Evolutionary conservation across 2,797 vertebrate genomes (phyloP).

Genomic region (Glossophaga mutica): DNA sequence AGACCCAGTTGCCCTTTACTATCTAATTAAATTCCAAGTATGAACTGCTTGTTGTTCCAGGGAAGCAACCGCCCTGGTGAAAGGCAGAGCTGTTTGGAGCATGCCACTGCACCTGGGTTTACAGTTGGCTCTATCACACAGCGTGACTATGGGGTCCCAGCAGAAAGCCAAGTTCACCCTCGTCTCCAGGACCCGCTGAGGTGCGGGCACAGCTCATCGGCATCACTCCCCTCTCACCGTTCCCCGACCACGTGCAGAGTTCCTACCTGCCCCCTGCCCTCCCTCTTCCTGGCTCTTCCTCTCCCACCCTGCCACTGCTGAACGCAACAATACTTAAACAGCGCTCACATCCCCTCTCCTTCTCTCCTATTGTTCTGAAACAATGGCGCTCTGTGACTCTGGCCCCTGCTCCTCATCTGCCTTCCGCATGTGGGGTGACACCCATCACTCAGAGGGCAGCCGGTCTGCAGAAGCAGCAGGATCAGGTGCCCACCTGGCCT

Average conservation of each 20-base stretch:
- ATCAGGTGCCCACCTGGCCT: neutral
- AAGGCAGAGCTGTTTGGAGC: neutral
- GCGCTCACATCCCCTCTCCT: neutral
- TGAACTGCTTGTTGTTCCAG: neutral
- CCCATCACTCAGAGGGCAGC: neutral
- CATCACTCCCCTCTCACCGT: rapidly evolving
- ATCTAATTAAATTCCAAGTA: neutral
- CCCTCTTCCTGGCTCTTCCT: neutral
- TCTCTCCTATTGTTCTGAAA: constrained; percentile 48
- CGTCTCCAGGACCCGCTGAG: neutral
- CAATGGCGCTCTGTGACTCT: constrained; percentile 7
- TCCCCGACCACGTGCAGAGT: neutral
- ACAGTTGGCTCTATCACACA: neutral
- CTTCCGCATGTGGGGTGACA: neutral
- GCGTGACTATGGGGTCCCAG: neutral
- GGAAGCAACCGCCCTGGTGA: neutral
- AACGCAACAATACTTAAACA: neutral
- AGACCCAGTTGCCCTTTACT: neutral
- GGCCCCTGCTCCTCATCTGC: constrained; percentile 28
- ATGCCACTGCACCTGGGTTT: neutral
- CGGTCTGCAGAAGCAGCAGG: neutral
- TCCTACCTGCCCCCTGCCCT: neutral
- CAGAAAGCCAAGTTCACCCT: neutral
- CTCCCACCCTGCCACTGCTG: neutral
- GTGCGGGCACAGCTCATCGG: neutral